A percentile compares a stretch with the other conserved stretches of the same genome.
Evolutionary conservation across 2,888 invertebrate genomes (phyloP).

Genomic region (Aphodius sticticus): DNA sequence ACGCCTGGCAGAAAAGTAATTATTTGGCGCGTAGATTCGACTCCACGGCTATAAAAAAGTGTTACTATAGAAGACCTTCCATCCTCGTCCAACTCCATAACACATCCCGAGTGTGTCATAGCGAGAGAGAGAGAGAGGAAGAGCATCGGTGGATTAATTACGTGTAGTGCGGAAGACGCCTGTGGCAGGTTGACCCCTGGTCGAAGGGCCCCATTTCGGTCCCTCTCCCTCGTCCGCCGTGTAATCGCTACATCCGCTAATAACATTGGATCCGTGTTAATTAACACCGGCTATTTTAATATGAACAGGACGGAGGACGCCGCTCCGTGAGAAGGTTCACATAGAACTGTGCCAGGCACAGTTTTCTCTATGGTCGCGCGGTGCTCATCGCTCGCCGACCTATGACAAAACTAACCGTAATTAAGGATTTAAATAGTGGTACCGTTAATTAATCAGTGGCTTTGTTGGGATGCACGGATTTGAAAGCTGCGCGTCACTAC

Average conservation of each 20-base stretch:
- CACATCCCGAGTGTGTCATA: not conserved
- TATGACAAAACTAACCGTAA: not conserved
- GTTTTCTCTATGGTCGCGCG: slow-evolving; percentile 6
- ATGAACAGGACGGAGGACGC: slow-evolving; percentile 11
- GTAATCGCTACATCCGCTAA: slow-evolving; percentile 54
- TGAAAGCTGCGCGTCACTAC: not conserved
- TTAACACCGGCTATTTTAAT: slow-evolving; percentile 49
- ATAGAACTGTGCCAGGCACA: slow-evolving; percentile 15
- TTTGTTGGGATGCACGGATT: not conserved
- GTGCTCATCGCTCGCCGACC: not conserved
- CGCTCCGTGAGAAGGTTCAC: slow-evolving; percentile 5
- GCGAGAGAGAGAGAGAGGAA: not conserved
- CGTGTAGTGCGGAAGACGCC: slow-evolving; percentile 51
- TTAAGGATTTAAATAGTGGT: slow-evolving; percentile 12
- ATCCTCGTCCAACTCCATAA: not conserved
- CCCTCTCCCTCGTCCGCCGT: slow-evolving; percentile 45
- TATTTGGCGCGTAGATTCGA: not conserved
- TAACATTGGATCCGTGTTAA: slow-evolving; percentile 52
- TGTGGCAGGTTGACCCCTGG: slow-evolving; percentile 53
- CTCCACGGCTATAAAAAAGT: not conserved
- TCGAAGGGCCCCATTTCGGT: slow-evolving; percentile 45
- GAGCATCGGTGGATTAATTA: slow-evolving; percentile 45
- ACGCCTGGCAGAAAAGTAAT: not conserved
- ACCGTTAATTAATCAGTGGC: slow-evolving; percentile 5
- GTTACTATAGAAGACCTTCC: not conserved